These are phyloP conservation scores for Pristionchus maxplancki DNA, from an alignment of 2,888 invertebrate genomes.

Conservation along the genomic window DNA sequence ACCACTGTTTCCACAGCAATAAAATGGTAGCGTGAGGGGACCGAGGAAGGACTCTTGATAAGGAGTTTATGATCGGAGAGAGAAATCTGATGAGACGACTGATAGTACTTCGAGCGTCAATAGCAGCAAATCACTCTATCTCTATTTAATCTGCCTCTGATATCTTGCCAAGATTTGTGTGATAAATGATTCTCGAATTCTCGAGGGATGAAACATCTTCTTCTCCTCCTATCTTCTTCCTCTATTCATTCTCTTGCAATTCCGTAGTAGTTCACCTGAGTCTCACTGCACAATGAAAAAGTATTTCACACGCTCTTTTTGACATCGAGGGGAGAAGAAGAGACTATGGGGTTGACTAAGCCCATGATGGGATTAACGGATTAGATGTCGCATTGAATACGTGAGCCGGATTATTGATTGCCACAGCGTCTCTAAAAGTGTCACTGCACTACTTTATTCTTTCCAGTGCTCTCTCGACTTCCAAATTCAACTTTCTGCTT, in stretches of 20 bases:
- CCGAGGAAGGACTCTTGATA: background rate
- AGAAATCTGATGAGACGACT: background rate
- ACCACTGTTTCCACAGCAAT: background rate
- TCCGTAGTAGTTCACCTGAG: background rate
- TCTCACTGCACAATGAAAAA: no score
- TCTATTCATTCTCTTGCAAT: background rate
- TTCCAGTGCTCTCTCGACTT: no score
- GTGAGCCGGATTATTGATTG: no score
- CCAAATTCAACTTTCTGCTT: no score
- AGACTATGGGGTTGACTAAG: no score
- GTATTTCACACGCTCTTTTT: no score
- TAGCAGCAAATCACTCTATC: background rate
- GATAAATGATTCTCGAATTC: background rate
- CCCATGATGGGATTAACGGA: no score
- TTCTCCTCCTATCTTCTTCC: background rate
- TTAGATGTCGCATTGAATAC: no score
- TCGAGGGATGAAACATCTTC: background rate
- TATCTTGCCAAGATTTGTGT: background rate
- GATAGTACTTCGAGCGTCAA: background rate
- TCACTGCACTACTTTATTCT: no score
- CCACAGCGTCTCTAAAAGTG: no score
- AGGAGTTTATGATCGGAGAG: background rate
- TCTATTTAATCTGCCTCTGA: background rate
- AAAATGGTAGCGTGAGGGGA: background rate
- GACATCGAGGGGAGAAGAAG: no score